Base-by-base conservation (phyloP, 2,113 vertebrate genomes). In the Falco punctatus region DNA sequence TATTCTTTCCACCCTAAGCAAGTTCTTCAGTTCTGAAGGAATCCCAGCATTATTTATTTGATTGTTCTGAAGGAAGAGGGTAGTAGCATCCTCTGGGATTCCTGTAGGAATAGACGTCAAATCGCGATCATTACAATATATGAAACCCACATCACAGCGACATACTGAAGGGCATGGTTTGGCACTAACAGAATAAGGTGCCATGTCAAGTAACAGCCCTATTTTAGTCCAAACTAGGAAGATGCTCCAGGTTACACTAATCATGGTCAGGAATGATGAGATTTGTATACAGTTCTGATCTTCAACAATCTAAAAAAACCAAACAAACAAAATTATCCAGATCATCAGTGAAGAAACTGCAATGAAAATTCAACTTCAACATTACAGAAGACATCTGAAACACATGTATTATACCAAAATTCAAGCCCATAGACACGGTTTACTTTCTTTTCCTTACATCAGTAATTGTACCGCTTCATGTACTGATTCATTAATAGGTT, bases 1-100 rank as follows among this genome's bases (percentile, higher is more conserved):
- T 97, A 99, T 99, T 98, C 99, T 99, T 97, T 99, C 99, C 91
- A 99, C 99, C 91, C 98, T 98, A 81, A 98, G 95, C 81, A 99
- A 98, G 94, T 98, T 98, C 96, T 98, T 98, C 67, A 99, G 98
- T 95, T 99, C 99, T 44, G 99, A 97, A 78, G 99, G 99, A 98
- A 99, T 99, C 55, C 99, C 99, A 54, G 99, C 99, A 92, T 99
- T 99, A 97, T 99, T 99, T 97, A 99, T 99, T 97, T 99, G 99
- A 98, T 99, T 99, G 98, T 99, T 99, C 98, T 99, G 99, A 97
- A 99, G 98, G 98, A 99, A 99, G 96, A 99, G 99, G 94, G 99
- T 99, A 83, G 99, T 99, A 98, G 99, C 99, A 85, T 99, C 99
- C 98, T 98, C 98, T 88, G 99, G 99, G 97, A 99, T 98, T 96